phyloP scores from a whole-genome alignment of 2,888 invertebrate species.

The Palloptera scutellata region DNA sequence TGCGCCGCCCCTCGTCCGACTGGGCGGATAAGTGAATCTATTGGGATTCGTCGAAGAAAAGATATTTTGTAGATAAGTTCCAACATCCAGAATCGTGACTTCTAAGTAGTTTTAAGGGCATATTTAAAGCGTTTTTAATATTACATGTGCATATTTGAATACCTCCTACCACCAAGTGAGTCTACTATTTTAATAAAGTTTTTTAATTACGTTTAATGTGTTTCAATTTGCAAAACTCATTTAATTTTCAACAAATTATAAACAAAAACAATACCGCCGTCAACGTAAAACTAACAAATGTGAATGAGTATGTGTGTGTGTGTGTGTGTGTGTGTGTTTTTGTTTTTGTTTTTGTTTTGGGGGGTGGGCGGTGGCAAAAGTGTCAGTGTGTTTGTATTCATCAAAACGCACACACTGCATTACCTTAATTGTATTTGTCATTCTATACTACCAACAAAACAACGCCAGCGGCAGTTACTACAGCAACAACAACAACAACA shows the following conservation, averaged over 20 bases:
- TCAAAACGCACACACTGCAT: conserved; percentile 31
- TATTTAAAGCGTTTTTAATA: too few relatives aligned
- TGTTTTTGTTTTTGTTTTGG: too few relatives aligned
- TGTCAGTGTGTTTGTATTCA: background rate
- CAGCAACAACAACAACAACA: conserved; percentile 22
- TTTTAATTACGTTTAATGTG: conserved; percentile 32
- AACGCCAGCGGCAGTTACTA: conserved; percentile 13
- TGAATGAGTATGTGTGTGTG: conserved; percentile 6
- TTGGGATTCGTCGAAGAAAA: too few relatives aligned
- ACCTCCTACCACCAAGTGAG: background rate
- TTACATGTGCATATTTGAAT: too few relatives aligned
- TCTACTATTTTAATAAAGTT: conserved; percentile 10
- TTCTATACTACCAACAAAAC: conserved; percentile 27
- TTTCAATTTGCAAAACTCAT: conserved; percentile 30
- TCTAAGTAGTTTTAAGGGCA: too few relatives aligned
- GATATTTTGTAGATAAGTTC: too few relatives aligned
- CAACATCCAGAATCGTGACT: too few relatives aligned
- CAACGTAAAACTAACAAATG: conserved; percentile 10
- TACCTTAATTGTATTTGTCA: conserved; percentile 44
- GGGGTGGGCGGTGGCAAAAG: conserved; percentile 1
- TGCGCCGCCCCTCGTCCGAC: too few relatives aligned
- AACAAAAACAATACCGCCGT: conserved; percentile 21
- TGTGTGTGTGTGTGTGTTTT: background rate
- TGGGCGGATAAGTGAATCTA: too few relatives aligned
- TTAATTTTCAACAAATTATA: conserved; percentile 33